These are phyloP conservation scores for Pseudococcus longispinus DNA, from an alignment of 2,888 invertebrate genomes.

Conservation along the genomic window DNA sequence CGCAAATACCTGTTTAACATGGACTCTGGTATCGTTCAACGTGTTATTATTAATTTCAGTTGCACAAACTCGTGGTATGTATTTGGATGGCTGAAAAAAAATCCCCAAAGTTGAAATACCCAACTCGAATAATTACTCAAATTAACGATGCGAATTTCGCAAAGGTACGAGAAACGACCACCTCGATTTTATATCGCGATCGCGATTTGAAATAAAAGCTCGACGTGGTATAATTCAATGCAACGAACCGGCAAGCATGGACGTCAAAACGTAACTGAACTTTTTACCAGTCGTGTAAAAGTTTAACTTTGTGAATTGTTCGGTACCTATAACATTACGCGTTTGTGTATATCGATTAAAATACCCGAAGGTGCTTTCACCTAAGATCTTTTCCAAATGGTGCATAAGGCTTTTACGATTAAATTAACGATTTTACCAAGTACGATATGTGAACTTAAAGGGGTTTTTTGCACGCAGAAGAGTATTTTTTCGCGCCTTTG, in stretches of 20 bases:
- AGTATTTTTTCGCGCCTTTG: background rate
- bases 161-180: background rate
- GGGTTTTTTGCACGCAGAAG: background rate
- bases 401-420: background rate
- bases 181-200: background rate
- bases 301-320: conserved; percentile 34
- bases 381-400: background rate
- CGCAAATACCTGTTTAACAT: background rate
- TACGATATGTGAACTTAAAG: background rate
- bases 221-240: background rate
- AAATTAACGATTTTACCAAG: background rate
- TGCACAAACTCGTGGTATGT: background rate
- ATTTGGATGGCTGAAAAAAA: background rate
- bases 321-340: conserved; percentile 4
- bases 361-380: background rate
- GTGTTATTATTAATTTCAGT: background rate
- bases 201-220: background rate
- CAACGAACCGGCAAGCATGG: background rate
- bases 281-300: conserved; percentile 28
- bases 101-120: background rate
- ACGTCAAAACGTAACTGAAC: conserved; percentile 5
- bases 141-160: background rate
- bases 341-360: conserved; percentile 3
- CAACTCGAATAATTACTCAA: background rate
- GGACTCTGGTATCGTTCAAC: background rate